phyloP scores from a whole-genome alignment of 2,888 invertebrate species.

The Cheilosia impressa region DNA sequence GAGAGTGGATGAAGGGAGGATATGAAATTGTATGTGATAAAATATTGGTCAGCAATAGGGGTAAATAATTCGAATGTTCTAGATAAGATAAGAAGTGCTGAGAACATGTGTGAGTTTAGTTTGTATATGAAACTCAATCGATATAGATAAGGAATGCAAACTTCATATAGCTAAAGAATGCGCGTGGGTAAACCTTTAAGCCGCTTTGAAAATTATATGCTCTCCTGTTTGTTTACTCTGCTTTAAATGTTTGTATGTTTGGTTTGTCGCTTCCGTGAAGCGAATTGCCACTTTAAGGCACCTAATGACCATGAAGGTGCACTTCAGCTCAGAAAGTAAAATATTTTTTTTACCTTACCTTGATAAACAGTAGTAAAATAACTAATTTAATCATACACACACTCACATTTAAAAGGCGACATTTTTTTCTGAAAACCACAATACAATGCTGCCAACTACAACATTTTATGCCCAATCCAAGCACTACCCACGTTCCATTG shows the following conservation, averaged over 20 bases:
- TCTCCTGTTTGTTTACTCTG: background rate
- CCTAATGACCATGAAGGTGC: too few species aligned
- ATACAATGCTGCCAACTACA: too few species aligned
- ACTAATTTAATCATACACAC: too few species aligned
- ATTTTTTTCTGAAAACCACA: too few species aligned
- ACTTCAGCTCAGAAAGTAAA: too few species aligned
- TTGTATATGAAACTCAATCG: background rate
- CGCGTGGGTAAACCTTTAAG: background rate
- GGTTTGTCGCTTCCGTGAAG: too few species aligned
- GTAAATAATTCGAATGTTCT: background rate
- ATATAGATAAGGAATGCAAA: background rate
- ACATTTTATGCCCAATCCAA: too few species aligned
- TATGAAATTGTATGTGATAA: background rate
- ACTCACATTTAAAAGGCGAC: too few species aligned
- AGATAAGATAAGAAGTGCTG: background rate
- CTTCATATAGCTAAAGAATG: background rate
- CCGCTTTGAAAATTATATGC: background rate
- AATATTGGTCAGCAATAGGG: background rate
- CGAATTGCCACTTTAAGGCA: too few species aligned
- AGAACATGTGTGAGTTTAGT: background rate
- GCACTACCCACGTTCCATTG: too few species aligned
- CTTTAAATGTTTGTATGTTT: background rate
- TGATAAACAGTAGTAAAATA: too few species aligned
- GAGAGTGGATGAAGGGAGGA: background rate
- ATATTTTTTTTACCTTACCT: too few species aligned